A percentile compares a stretch with the other conserved stretches of the same genome.
Evolutionary conservation across 2,888 invertebrate species (phyloP).

Genomic region (Tachina fera): DNA sequence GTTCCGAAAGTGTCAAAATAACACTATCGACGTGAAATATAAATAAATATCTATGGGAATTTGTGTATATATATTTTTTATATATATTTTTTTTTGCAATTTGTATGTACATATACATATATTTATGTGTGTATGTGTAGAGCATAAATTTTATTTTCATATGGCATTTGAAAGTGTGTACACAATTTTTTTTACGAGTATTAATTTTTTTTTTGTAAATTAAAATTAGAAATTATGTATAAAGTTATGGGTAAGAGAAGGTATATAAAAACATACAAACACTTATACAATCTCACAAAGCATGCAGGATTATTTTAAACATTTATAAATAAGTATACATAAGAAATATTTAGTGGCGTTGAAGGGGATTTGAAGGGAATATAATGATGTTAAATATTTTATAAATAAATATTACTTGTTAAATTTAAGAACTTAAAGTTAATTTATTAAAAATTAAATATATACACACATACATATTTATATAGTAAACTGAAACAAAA

Average conservation of each 20-base stretch:
- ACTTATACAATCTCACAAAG: neutral
- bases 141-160: conserved; percentile 22
- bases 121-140: conserved; percentile 3
- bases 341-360: conserved; percentile 3
- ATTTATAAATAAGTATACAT: conserved; percentile 17
- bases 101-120: neutral
- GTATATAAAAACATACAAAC: too few species aligned
- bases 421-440: too few species aligned
- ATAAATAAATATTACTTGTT: too few species aligned
- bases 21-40: neutral
- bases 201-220: conserved; percentile 16
- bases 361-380: conserved; percentile 12
- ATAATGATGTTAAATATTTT: too few species aligned
- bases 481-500: too few species aligned
- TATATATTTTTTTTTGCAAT: neutral
- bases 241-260: conserved; percentile 45
- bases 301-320: neutral
- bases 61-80: neutral
- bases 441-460: too few species aligned
- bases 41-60: neutral
- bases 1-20: conserved; percentile 55
- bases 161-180: neutral
- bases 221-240: conserved; percentile 37
- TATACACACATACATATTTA: too few species aligned
- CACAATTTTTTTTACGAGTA: neutral